Percentiles rank a stretch among this genome's conserved stretches.
Evolutionary conservation across 1,140 invertebrate species (phyloP).

Genomic region (Pinna nobilis): DNA sequence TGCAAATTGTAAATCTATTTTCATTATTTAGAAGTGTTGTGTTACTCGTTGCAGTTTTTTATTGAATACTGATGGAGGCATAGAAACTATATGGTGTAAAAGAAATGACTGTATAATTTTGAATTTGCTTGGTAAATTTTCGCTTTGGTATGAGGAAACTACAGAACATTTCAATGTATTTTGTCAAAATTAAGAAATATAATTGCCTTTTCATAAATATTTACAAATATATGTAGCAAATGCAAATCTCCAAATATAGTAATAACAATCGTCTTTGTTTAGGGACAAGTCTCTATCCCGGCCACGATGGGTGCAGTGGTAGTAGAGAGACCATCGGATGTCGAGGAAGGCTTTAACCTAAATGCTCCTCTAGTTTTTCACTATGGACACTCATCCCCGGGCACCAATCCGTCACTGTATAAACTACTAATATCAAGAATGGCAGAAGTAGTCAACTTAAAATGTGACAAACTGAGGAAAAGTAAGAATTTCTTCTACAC

Average conservation of each 20-base stretch:
- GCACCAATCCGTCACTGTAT: slow-evolving; percentile 88
- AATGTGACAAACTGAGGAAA: slow-evolving; percentile 90
- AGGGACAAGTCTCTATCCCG: slow-evolving; percentile 88
- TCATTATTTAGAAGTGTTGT: no score
- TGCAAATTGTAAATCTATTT: no score
- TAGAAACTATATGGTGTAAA: no score
- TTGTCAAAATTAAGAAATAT: no score
- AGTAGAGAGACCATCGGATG: slow-evolving; percentile 91
- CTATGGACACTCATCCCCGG: slow-evolving; percentile 90
- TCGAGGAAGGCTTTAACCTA: slow-evolving; percentile 87
- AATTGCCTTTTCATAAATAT: not conserved
- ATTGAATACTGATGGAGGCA: no score
- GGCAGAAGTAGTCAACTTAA: slow-evolving; percentile 89
- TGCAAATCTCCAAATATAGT: not conserved
- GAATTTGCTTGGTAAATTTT: no score
- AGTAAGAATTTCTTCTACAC: slow-evolving; percentile 75
- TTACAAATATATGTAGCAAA: not conserved
- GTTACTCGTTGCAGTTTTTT: no score
- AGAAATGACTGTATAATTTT: no score
- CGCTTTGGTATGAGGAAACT: no score
- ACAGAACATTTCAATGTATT: no score
- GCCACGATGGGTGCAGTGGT: slow-evolving; percentile 92
- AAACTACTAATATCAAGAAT: slow-evolving; percentile 86
- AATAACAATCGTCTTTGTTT: slow-evolving; percentile 2
- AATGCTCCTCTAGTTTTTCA: slow-evolving; percentile 92